phyloP scores from a whole-genome alignment of 2,797 vertebrate species.

The Argya squamiceps region DNA sequence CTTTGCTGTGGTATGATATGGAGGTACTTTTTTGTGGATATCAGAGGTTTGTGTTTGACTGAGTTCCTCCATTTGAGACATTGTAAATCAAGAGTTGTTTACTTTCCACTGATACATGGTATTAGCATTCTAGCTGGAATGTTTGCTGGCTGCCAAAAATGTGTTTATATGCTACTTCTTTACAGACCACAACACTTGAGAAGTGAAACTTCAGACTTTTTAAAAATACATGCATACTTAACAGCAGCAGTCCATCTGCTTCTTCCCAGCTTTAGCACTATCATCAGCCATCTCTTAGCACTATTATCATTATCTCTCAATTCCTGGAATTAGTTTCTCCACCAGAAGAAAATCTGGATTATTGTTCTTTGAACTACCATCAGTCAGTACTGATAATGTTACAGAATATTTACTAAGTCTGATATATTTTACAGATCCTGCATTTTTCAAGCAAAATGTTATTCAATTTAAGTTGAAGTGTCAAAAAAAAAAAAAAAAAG shows the following conservation, averaged over 20 bases:
- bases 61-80: not conserved
- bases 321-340: not conserved
- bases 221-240: not conserved
- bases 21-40: not conserved
- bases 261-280: not conserved
- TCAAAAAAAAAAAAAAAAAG: not conserved
- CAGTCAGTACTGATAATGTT: not conserved
- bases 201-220: not conserved
- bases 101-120: not conserved
- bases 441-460: not conserved
- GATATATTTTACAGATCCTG: not conserved
- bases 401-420: not conserved
- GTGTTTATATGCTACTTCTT: not conserved
- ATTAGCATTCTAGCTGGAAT: not conserved
- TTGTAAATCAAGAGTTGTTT: not conserved
- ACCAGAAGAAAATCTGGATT: not conserved
- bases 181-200: not conserved
- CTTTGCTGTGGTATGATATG: not conserved
- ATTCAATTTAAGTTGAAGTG: not conserved
- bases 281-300: not conserved
- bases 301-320: not conserved
- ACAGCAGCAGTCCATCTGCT: not conserved
- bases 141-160: not conserved
- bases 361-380: not conserved
- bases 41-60: not conserved